Conservation (phyloP, 1,140 invertebrate genomes). For the Orchestia grillus region DNA sequence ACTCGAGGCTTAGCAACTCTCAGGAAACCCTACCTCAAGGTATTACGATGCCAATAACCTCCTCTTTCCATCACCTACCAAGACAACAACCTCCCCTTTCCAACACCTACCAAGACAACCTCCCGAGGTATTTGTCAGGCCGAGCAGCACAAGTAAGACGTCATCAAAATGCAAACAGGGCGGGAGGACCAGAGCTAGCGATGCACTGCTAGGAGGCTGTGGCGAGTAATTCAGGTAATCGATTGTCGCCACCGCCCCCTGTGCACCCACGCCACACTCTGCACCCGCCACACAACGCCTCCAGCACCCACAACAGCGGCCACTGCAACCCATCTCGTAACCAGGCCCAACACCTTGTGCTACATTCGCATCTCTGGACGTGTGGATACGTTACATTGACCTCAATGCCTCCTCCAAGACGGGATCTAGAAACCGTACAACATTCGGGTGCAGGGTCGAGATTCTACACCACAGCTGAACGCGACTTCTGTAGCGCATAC, state of each 20-base stretch:
- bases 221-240: conserved; percentile 67
- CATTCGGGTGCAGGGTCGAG: no score
- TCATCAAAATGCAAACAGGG: neutral
- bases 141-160: neutral
- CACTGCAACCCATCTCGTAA: neutral
- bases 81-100: no score
- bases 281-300: neutral
- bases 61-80: neutral
- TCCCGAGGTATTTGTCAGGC: neutral
- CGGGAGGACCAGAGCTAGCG: conserved; percentile 36
- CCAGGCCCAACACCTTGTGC: neutral
- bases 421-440: no score
- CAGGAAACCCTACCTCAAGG: no score
- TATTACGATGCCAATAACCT: neutral
- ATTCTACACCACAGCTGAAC: no score
- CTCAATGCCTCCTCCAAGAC: no score
- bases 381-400: no score
- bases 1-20: neutral
- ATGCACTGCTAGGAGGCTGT: conserved; percentile 67
- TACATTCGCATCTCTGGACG: no score
- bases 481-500: neutral
- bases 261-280: conserved; percentile 65
- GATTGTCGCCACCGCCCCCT: conserved; percentile 68
- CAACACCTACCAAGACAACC: neutral
- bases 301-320: neutral